Conservation (phyloP, 2,797 vertebrate genomes). For the Clarias pachynema region DNA sequence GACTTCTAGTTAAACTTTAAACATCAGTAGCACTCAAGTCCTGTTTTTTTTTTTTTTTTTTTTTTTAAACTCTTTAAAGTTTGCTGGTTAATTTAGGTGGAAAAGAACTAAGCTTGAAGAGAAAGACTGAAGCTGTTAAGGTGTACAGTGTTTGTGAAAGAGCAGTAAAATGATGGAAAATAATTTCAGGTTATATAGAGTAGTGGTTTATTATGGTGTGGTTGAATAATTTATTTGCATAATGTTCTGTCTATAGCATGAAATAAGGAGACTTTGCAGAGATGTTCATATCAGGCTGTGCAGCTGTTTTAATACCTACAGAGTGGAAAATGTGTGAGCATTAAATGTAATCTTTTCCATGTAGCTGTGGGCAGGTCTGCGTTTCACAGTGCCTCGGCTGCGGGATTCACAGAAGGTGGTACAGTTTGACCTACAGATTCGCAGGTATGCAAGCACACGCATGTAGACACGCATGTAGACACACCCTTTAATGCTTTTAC, state of each 20-base stretch:
- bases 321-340: not conserved
- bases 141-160: slow-evolving; percentile 39
- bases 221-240: not conserved
- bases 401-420: slow-evolving; percentile 82
- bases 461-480: not conserved
- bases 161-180: not conserved
- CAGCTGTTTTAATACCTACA: slow-evolving; percentile 4
- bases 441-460: slow-evolving; percentile 74
- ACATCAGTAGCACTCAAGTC: no score
- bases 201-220: not conserved
- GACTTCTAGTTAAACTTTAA: no score
- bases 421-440: slow-evolving; percentile 91
- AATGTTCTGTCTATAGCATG: slow-evolving; percentile 14
- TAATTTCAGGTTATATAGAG: not conserved
- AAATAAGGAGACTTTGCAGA: slow-evolving; percentile 1
- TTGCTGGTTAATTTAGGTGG: no score
- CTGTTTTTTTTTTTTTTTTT: no score
- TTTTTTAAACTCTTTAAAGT: no score
- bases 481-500: not conserved
- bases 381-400: slow-evolving; percentile 86
- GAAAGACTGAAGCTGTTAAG: not conserved
- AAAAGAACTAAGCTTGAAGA: no score
- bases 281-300: not conserved
- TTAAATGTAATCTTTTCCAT: slow-evolving; percentile 38
- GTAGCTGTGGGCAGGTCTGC: slow-evolving; percentile 88